Conservation (phyloP, 2,888 invertebrate species). For the Arge pagana region DNA sequence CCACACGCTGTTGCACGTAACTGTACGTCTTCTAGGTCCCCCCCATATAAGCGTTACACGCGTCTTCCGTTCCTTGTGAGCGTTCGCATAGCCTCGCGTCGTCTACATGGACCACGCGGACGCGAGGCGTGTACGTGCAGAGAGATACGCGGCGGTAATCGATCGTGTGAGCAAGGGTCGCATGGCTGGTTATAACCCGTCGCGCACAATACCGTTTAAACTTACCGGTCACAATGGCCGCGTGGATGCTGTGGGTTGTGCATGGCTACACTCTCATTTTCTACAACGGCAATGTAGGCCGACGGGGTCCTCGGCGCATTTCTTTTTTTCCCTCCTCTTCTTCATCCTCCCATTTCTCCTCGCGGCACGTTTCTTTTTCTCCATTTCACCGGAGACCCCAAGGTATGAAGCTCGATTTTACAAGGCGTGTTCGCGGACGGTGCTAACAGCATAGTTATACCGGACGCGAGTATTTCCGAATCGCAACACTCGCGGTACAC, state of each 20-base stretch:
- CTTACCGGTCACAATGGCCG: conserved; percentile 3
- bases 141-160: conserved; percentile 11
- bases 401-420: too few species aligned
- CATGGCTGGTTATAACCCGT: conserved; percentile 3
- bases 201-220: conserved; percentile 12
- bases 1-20: conserved; percentile 30
- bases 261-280: neutral
- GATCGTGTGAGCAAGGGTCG: conserved; percentile 15
- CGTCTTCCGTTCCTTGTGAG: neutral
- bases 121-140: neutral
- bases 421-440: too few species aligned
- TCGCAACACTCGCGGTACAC: too few species aligned
- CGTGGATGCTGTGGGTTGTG: neutral
- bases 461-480: too few species aligned
- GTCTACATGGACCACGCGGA: neutral
- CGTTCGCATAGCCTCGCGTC: neutral
- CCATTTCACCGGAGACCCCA: too few species aligned
- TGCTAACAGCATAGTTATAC: too few species aligned
- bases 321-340: too few species aligned
- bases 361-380: too few species aligned
- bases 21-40: conserved; percentile 11
- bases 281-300: conserved; percentile 15
- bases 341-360: too few species aligned
- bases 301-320: too few species aligned
- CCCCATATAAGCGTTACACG: neutral